A percentile compares a stretch with the other conserved stretches of the same genome.
These are phyloP conservation scores for Leuciscus waleckii DNA, from an alignment of 2,797 vertebrate species.

Conservation along the genomic window DNA sequence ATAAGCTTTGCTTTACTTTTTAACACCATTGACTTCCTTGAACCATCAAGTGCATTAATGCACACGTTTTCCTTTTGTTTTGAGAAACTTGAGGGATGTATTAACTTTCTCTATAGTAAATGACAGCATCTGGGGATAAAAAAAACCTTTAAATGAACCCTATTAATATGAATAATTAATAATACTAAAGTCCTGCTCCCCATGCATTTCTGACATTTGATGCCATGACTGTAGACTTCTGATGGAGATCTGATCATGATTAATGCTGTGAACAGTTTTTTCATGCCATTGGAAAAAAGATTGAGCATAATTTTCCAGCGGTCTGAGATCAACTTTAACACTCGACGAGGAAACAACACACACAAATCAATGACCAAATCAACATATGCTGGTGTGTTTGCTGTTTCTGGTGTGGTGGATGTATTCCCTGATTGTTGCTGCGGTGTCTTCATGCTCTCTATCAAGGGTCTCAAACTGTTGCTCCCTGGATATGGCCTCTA, in stretches of 20 bases:
- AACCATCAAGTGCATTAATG: background rate
- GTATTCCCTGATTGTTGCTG: constrained; percentile 34
- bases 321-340: background rate
- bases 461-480: constrained; percentile 11
- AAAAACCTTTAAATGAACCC: background rate
- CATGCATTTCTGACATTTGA: background rate
- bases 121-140: no score
- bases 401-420: background rate
- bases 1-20: background rate
- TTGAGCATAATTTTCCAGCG: background rate
- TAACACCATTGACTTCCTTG: background rate
- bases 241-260: constrained; percentile 4
- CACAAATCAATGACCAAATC: constrained; percentile 65
- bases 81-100: background rate
- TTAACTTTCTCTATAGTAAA: background rate
- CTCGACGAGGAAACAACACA: background rate
- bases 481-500: background rate
- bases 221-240: background rate
- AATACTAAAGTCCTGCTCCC: background rate
- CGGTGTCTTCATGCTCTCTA: background rate
- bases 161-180: background rate
- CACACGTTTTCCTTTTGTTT: background rate
- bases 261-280: background rate
- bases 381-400: constrained; percentile 9
- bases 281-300: background rate